Conservation (phyloP, 92 coral and sea anemone genomes). For the Siderastrea radians region DNA sequence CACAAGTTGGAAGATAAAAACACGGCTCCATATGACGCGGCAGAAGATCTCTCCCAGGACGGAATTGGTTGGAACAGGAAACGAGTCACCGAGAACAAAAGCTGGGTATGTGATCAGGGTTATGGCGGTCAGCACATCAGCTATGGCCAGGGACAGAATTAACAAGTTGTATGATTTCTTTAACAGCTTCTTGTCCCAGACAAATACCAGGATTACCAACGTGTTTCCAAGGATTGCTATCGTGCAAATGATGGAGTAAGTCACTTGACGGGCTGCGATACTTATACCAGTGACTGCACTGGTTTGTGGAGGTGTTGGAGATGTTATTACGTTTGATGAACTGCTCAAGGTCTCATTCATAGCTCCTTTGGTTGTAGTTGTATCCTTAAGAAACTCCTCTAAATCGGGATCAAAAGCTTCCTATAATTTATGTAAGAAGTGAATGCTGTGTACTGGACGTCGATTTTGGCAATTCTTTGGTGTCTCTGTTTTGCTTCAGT, state of each 20-base stretch:
- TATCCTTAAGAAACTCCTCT: not conserved
- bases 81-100: slow-evolving; percentile 50
- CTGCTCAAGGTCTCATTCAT: not conserved
- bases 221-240: slow-evolving; percentile 34
- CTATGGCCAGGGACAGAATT: slow-evolving; percentile 34
- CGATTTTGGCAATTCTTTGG: too few species aligned
- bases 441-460: too few species aligned
- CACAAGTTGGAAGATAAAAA: slow-evolving; percentile 74
- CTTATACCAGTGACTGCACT: not conserved
- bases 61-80: slow-evolving; percentile 39
- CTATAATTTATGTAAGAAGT: too few species aligned
- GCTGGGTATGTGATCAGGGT: slow-evolving; percentile 18
- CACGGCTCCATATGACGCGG: slow-evolving; percentile 77
- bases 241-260: not conserved
- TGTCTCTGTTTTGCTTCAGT: too few species aligned
- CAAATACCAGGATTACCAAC: slow-evolving; percentile 31
- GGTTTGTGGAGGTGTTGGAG: not conserved
- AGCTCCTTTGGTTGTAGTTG: not conserved
- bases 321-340: not conserved
- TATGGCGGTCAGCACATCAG: slow-evolving; percentile 26
- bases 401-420: too few species aligned
- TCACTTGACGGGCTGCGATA: not conserved
- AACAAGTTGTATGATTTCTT: slow-evolving; percentile 36
- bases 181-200: slow-evolving; percentile 8
- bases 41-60: slow-evolving; percentile 69